Evolutionary conservation across 2,113 vertebrate species (phyloP).

Genomic region (Megaptera novaeangliae): DNA sequence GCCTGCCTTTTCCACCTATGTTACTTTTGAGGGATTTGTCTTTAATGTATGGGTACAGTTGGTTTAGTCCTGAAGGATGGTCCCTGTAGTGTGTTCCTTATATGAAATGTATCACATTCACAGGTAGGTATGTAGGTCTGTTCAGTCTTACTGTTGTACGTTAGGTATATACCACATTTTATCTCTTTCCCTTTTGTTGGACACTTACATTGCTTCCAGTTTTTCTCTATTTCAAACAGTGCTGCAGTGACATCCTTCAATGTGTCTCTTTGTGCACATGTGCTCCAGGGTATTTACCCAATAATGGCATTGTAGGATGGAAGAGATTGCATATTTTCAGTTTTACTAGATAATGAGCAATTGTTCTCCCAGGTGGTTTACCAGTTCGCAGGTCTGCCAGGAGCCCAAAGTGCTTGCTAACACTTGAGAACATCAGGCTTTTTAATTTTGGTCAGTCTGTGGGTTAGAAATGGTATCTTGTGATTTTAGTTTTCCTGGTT

Average conservation of each 20-base stretch:
- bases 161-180: not conserved
- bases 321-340: not conserved
- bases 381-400: not conserved
- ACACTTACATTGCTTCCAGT: not conserved
- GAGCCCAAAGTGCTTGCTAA: not conserved
- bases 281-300: not conserved
- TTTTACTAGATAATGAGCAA: not conserved
- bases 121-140: not conserved
- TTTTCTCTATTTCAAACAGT: not conserved
- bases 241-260: not conserved
- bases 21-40: not conserved
- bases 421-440: not conserved
- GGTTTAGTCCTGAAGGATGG: not conserved
- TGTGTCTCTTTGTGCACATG: not conserved
- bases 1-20: not conserved
- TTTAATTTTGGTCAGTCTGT: not conserved
- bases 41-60: not conserved
- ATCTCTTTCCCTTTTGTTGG: not conserved
- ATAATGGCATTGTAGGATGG: not conserved
- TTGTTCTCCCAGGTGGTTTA: not conserved
- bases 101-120: accelerated
- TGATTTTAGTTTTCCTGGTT: not conserved
- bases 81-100: not conserved
- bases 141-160: not conserved
- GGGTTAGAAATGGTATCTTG: not conserved